phyloP scores from a whole-genome alignment of 2,797 vertebrate genomes.

The Phoebastria nigripes region DNA sequence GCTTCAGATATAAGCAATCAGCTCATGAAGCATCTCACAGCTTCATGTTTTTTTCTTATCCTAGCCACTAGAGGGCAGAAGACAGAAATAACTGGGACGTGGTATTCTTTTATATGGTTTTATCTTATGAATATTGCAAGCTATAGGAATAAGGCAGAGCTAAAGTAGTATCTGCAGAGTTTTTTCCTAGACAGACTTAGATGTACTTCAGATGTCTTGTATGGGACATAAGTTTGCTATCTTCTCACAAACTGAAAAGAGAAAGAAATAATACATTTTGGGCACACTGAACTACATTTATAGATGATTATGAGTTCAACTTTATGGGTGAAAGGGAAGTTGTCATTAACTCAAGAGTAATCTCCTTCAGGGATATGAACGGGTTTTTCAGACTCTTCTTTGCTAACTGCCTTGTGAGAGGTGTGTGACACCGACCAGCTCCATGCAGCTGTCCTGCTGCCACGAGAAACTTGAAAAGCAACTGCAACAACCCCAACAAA shows the following conservation, averaged over 20 bases:
- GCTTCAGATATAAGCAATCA: not conserved
- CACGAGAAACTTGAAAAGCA: not conserved
- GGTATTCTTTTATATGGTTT: not conserved
- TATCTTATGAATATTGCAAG: not conserved
- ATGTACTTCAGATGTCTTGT: not conserved
- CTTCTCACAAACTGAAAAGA: not conserved
- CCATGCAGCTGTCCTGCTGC: not conserved
- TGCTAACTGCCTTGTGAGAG: not conserved
- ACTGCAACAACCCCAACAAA: not conserved
- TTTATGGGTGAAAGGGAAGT: not conserved
- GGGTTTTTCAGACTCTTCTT: not conserved
- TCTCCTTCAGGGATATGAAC: not conserved
- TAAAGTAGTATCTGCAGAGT: not conserved
- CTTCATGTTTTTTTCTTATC: not conserved
- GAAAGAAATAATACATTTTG: not conserved
- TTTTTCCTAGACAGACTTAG: not conserved
- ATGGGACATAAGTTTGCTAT: not conserved
- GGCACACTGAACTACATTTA: not conserved
- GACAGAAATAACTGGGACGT: not conserved
- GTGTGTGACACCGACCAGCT: rapidly evolving
- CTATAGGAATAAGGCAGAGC: not conserved
- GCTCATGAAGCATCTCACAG: not conserved
- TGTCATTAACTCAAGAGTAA: not conserved
- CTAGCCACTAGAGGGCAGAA: not conserved
- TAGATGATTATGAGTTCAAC: not conserved